Evolutionary conservation across 2,113 vertebrate species (phyloP), one percentile per base, ranked within the genome.

Genomic region (Neotragus pygmaeus): DNA sequence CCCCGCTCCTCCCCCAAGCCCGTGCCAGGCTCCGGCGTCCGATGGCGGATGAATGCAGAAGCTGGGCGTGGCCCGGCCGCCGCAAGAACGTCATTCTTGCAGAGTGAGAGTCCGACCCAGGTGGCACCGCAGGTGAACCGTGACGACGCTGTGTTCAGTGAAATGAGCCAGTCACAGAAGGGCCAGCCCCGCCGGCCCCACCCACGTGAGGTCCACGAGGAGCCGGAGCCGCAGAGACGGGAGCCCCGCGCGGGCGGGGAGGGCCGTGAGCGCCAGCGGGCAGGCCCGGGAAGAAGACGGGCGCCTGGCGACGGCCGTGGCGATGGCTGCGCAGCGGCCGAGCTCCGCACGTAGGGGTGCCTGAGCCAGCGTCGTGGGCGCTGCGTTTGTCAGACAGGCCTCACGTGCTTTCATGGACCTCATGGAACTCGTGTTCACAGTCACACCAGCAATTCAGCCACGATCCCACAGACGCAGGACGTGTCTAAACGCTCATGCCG

Each of bases 241-340:
- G 27, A 16, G 6, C n/a, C n/a, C n/a, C n/a, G n/a, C n/a, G 57
- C 1, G 0, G n/a, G 36, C 21, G 55, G 39, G 75, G 39, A 1
- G 47, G 82, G 25, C 25, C 6, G 30, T 13, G 12, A 1, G 9
- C 1, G 19, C 17, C 30, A 3, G 14, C 0, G 9, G 36, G n/a
- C 21, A 14, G 0, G 6, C 4, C 5, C 21, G 47, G 16, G 77
- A 9, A n/a, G 58, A 17, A 0, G 43, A 21, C n/a, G 51, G 16
- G 1, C 39, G 4, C 78, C 85, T 11, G 3, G 13, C 19, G 47
- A 3, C 1, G 25, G 13, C 0, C 28, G 1, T 0, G 14, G 47
- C 1, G 2, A 6, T 0, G 4, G 53, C 53, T 0, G 12, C 12
- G 3, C 7, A 0, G 0, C 0, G 2, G 0, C 0, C 0, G 33